These are phyloP conservation scores for Pocillopora verrucosa DNA, from an alignment of 64 coral and sea anemone genomes.

Conservation along the genomic window DNA sequence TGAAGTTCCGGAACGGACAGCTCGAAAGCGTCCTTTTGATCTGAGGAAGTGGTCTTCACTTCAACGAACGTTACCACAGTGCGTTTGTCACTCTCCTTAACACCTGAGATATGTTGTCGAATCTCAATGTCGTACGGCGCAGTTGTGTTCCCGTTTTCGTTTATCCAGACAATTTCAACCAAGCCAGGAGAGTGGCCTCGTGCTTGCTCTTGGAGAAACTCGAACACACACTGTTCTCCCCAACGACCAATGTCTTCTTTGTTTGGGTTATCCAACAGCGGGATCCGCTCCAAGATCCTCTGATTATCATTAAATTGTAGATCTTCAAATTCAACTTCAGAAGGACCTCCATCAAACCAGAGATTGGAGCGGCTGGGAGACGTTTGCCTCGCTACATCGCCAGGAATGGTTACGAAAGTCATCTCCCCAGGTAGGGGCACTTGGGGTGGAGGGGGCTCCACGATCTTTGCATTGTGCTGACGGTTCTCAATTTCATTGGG, in stretches of 20 bases:
- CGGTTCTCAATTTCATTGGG: background rate
- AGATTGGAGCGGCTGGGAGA: background rate
- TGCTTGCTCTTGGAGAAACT: constrained; percentile 39
- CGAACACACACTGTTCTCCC: constrained; percentile 60
- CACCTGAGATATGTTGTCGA: background rate
- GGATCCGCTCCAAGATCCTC: background rate
- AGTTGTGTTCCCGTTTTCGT: constrained; percentile 39
- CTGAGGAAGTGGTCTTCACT: constrained; percentile 60
- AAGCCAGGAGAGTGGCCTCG: background rate
- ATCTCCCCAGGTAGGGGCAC: background rate
- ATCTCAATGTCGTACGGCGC: constrained; percentile 59
- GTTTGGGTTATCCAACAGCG: constrained; percentile 20
- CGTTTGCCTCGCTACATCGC: background rate
- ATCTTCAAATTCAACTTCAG: constrained; percentile 53
- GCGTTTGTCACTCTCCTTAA: background rate
- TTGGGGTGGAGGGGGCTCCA: background rate
- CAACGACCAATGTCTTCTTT: constrained; percentile 56
- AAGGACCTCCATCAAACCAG: background rate
- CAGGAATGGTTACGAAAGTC: background rate
- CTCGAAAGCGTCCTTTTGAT: constrained; percentile 54
- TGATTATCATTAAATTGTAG: background rate
- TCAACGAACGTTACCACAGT: constrained; percentile 48
- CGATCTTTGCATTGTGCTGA: background rate
- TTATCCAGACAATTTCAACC: constrained; percentile 49
- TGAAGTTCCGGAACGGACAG: constrained; percentile 44